Evolutionary conservation across 2,888 invertebrate species (phyloP), one percentile per base, ranked within the genome.

Genomic region (Hybos culiciformis): DNA sequence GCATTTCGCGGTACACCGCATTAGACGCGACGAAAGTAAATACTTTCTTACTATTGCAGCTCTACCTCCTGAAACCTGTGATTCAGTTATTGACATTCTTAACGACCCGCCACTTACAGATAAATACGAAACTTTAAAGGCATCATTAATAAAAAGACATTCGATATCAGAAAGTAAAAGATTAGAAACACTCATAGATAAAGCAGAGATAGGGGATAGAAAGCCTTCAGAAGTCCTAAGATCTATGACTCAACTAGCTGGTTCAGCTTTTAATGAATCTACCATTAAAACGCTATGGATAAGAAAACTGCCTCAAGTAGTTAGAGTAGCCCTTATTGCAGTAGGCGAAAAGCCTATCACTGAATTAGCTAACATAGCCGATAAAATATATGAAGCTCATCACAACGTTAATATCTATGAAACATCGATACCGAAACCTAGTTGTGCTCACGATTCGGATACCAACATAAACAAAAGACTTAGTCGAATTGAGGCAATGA

Each of bases 361-460:
- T n/a, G 39, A 39, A 19, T 39, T 43, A 8, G 23, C 19, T 12
- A 7, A 19, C 6, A n/a, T 39, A n/a, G 43, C 39, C 12, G 43
- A 43, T 26, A 43, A 39, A 39, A 43, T 43, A 21, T 39, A 26
- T 11, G 39, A 43, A 11, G 39, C 43, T n/a, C n/a, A n/a, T n/a
- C n/a, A n/a, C n/a, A n/a, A n/a, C n/a, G n/a, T n/a, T n/a, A n/a
- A n/a, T n/a, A n/a, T n/a, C n/a, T n/a, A n/a, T n/a, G n/a, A n/a
- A n/a, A n/a, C n/a, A n/a, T n/a, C n/a, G n/a, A n/a, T n/a, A n/a
- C n/a, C n/a, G n/a, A n/a, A n/a, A n/a, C n/a, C n/a, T n/a, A n/a
- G n/a, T n/a, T n/a, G n/a, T n/a, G n/a, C n/a, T n/a, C n/a, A n/a
- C n/a, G n/a, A n/a, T n/a, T n/a, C n/a, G n/a, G n/a, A n/a, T n/a